phyloP scores from a whole-genome alignment of 2,113 vertebrate species.

The Echinops telfairi region DNA sequence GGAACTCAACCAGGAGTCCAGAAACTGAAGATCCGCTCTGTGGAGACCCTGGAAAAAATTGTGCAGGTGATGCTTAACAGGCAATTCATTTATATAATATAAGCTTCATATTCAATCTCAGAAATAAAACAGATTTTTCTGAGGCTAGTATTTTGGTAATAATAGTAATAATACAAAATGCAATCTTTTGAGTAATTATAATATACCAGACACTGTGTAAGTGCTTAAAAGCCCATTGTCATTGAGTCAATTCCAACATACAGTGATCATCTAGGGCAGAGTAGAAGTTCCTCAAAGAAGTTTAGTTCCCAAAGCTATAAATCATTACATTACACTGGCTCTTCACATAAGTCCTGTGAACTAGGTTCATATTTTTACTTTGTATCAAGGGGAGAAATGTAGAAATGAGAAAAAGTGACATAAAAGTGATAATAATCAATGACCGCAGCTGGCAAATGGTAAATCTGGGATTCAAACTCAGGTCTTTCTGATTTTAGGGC shows the following conservation, averaged over 20 bases:
- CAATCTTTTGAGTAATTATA: neutral
- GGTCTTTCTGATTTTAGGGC: neutral
- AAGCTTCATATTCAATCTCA: neutral
- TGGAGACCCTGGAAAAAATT: slow-evolving; percentile 67
- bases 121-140: neutral
- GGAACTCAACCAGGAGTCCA: slow-evolving; percentile 73
- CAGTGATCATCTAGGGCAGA: neutral
- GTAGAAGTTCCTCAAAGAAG: neutral
- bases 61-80: slow-evolving; percentile 75
- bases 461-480: neutral
- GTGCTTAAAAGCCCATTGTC: neutral
- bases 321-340: neutral
- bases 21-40: slow-evolving; percentile 67
- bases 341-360: neutral
- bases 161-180: neutral
- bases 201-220: neutral
- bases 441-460: neutral
- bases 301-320: neutral
- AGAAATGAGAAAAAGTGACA: neutral
- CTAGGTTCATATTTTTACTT: neutral
- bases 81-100: neutral
- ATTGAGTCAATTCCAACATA: neutral
- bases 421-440: neutral
- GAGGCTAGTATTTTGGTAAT: neutral
- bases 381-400: slow-evolving; percentile 1